Conservation (phyloP, 2,888 invertebrate genomes). For the Aphelenchoides bicaudatus region DNA sequence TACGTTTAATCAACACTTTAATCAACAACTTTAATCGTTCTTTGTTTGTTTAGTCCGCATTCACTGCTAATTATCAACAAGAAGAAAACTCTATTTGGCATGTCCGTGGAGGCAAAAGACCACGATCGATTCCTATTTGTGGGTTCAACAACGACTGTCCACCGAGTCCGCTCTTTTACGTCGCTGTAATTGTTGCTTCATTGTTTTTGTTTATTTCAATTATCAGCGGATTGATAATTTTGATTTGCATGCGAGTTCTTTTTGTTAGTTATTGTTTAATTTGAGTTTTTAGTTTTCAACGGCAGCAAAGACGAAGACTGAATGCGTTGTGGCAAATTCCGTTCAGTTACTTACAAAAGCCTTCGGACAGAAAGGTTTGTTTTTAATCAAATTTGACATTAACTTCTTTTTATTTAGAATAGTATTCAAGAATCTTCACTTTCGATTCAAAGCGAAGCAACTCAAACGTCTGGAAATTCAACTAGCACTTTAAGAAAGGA, state of each 20-base stretch:
- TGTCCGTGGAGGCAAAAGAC: slow-evolving; percentile 3
- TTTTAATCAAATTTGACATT: too few species aligned
- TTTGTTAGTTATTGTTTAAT: background rate
- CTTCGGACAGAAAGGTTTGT: too few species aligned
- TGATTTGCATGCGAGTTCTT: background rate
- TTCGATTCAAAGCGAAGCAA: slow-evolving; percentile 1
- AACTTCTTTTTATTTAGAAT: background rate
- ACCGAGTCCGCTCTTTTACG: background rate
- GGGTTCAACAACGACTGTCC: background rate
- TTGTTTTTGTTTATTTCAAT: background rate
- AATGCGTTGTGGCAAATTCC: slow-evolving; percentile 36
- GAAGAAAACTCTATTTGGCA: slow-evolving; percentile 20
- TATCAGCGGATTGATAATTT: background rate
- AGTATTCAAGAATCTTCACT: background rate
- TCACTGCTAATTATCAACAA: slow-evolving; percentile 17
- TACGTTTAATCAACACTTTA: too few species aligned
- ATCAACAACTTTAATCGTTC: background rate
- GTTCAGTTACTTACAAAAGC: too few species aligned
- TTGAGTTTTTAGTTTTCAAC: background rate
- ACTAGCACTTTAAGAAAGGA: too few species aligned
- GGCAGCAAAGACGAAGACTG: slow-evolving; percentile 12
- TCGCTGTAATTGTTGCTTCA: background rate
- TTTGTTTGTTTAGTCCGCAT: slow-evolving; percentile 14
- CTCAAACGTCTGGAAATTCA: too few species aligned
- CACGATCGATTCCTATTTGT: background rate